A percentile compares a stretch with the other conserved stretches of the same genome.
These are phyloP conservation scores for Leucozona laternaria DNA, from an alignment of 2,888 invertebrate genomes.

Conservation along the genomic window DNA sequence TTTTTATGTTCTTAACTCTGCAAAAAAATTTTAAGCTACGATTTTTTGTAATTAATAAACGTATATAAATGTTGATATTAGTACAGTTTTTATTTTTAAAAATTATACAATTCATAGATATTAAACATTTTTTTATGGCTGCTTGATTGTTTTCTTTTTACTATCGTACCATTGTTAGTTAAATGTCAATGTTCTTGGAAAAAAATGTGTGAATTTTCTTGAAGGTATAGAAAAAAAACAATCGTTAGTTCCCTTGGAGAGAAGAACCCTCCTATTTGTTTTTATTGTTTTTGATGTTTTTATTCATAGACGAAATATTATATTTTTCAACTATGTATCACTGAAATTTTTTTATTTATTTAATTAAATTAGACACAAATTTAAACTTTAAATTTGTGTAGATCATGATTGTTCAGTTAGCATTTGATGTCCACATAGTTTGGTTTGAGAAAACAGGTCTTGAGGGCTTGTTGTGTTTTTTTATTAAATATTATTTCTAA, in stretches of 20 bases:
- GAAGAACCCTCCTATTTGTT: neutral
- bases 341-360: neutral
- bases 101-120: too few species aligned
- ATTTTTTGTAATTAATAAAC: too few species aligned
- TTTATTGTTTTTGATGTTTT: neutral
- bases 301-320: neutral
- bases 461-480: neutral
- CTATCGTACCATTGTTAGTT: too few species aligned
- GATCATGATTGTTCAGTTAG: neutral
- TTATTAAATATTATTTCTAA: neutral
- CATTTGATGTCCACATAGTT: neutral
- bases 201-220: slow-evolving; percentile 13
- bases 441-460: neutral
- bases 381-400: neutral
- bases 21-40: too few species aligned
- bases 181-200: too few species aligned
- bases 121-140: too few species aligned
- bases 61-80: too few species aligned
- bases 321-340: neutral
- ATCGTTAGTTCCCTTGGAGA: neutral
- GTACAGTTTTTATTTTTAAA: too few species aligned
- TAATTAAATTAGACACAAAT: neutral
- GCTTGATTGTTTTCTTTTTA: too few species aligned
- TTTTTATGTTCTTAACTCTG: too few species aligned
- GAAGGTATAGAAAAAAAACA: slow-evolving; percentile 3